Conservation (phyloP, 2,797 vertebrate species). For the Heterohyrax brucei region DNA sequence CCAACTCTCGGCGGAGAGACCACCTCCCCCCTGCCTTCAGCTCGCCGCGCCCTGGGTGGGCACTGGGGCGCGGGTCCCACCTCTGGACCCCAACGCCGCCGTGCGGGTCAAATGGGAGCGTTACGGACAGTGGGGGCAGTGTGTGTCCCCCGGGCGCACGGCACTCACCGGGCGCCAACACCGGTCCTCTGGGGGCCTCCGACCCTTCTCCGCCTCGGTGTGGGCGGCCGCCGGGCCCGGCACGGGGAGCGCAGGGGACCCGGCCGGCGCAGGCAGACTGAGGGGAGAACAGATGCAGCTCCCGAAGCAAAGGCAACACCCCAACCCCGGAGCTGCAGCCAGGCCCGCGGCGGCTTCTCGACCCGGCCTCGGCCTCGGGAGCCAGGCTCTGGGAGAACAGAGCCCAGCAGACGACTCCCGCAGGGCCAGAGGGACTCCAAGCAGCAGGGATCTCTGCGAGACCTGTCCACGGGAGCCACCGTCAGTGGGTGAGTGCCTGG, state of each 20-base stretch:
- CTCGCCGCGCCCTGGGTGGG: background rate
- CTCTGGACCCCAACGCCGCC: too few species aligned
- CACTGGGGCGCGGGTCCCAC: background rate
- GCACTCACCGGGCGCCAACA: background rate
- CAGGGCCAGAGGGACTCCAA: background rate
- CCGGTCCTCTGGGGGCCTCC: background rate
- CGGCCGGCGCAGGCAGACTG: too few species aligned
- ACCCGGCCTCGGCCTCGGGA: background rate
- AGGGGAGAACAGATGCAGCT: background rate
- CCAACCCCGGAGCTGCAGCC: background rate
- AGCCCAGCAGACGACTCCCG: conserved; percentile 17
- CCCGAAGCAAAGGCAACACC: background rate
- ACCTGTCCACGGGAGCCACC: too few species aligned
- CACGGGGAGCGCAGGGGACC: background rate
- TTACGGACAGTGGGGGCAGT: background rate
- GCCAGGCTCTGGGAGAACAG: background rate
- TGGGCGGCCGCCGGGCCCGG: background rate
- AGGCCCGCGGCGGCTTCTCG: background rate
- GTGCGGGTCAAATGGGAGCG: background rate
- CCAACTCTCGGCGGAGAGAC: background rate
- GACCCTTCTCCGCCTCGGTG: background rate
- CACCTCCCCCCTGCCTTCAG: background rate
- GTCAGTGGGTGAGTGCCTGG: too few species aligned
- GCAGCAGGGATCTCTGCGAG: background rate
- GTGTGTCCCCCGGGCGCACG: background rate